phyloP scores from a whole-genome alignment of 2,113 vertebrate genomes.

The Centropus bengalensis region DNA sequence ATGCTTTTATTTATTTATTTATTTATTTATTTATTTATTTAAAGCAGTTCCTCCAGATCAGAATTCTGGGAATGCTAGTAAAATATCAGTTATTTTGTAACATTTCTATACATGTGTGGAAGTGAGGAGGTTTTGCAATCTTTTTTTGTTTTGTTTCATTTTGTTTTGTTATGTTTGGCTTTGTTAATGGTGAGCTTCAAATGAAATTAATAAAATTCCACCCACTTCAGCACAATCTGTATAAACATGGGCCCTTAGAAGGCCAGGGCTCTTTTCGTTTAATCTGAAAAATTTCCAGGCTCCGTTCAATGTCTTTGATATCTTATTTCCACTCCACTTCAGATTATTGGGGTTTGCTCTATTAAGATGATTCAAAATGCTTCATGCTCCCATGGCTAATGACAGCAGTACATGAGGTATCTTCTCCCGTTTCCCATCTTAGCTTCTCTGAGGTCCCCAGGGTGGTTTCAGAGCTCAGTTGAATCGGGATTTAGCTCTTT shows the following conservation, averaged over 20 bases:
- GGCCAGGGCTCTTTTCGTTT: background rate
- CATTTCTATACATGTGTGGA: background rate
- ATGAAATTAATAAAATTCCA: slow-evolving; percentile 36
- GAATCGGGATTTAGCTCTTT: background rate
- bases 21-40: background rate
- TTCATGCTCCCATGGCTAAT: background rate
- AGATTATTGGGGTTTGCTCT: background rate
- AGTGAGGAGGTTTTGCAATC: background rate
- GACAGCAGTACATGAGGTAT: background rate
- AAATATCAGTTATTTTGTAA: background rate
- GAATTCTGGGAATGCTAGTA: background rate
- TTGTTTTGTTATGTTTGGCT: slow-evolving; percentile 26
- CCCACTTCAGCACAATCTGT: slow-evolving; percentile 6
- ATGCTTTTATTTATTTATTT: background rate
- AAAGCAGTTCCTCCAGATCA: background rate
- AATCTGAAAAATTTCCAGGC: background rate
- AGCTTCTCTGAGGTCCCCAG: background rate
- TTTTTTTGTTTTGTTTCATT: background rate
- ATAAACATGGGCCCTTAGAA: slow-evolving; percentile 6
- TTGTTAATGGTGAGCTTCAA: slow-evolving; percentile 33
- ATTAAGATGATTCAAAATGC: background rate
- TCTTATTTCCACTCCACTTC: background rate
- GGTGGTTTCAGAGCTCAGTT: background rate
- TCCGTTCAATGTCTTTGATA: background rate
- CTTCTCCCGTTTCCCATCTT: accelerated